These are phyloP conservation scores for Falcunculus frontatus DNA, from an alignment of 2,113 vertebrate genomes.

Conservation along the genomic window DNA sequence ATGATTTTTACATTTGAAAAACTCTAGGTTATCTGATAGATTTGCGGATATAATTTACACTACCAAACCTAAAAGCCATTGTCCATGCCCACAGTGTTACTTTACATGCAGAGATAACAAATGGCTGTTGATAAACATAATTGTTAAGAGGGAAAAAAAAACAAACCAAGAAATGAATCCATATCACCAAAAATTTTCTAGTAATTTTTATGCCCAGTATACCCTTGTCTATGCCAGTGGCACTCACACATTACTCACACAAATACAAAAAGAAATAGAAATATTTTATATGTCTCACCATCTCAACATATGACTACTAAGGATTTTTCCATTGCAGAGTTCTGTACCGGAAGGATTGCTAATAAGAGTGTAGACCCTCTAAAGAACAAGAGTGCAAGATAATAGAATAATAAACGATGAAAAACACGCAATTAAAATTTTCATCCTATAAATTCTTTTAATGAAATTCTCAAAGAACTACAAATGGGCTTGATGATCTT, in stretches of 20 bases:
- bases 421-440: background rate
- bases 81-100: background rate
- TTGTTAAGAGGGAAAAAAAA: background rate
- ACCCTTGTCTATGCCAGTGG: background rate
- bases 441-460: background rate
- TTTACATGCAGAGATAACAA: background rate
- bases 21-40: background rate
- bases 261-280: background rate
- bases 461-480: background rate
- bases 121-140: background rate
- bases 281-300: background rate
- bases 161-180: background rate
- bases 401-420: background rate
- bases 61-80: background rate
- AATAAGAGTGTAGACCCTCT: background rate
- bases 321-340: background rate
- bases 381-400: background rate
- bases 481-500: background rate
- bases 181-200: background rate
- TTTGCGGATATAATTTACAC: background rate
- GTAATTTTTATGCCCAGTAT: background rate
- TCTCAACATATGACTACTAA: background rate
- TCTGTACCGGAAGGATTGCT: background rate
- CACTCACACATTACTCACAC: background rate
- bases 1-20: background rate